phyloP scores from a whole-genome alignment of 37 sponge, comb jelly and placozoan genomes.

The Corticium candelabrum region DNA sequence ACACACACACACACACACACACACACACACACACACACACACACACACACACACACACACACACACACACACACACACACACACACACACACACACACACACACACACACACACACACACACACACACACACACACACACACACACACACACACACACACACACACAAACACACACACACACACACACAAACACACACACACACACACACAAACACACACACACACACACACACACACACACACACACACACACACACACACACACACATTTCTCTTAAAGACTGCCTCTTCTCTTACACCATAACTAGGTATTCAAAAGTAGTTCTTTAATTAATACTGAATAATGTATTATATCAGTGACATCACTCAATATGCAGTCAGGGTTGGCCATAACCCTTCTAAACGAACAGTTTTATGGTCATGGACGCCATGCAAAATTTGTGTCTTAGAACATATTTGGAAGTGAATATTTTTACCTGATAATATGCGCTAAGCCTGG shows the following conservation, averaged over 20 bases:
- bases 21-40: not conserved
- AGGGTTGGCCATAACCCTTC: no score
- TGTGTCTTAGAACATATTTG: no score
- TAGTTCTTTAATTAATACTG: not conserved
- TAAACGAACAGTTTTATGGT: no score
- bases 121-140: constrained; percentile 22
- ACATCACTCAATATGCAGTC: no score
- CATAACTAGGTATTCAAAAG: not conserved
- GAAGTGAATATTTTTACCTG: no score
- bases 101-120: constrained; percentile 26
- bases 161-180: no score
- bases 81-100: constrained; percentile 11
- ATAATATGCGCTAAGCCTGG: no score
- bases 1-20: no score
- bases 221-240: constrained; percentile 22
- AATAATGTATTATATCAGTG: not conserved
- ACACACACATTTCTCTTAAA: not conserved
- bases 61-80: not conserved
- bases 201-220: no score
- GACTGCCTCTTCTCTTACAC: not conserved
- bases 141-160: constrained; percentile 15
- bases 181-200: no score
- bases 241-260: constrained; percentile 15
- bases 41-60: constrained; percentile 15
- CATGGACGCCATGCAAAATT: no score